These are phyloP conservation scores for Calameuta pallipes DNA, from an alignment of 2,888 invertebrate genomes.

Conservation along the genomic window DNA sequence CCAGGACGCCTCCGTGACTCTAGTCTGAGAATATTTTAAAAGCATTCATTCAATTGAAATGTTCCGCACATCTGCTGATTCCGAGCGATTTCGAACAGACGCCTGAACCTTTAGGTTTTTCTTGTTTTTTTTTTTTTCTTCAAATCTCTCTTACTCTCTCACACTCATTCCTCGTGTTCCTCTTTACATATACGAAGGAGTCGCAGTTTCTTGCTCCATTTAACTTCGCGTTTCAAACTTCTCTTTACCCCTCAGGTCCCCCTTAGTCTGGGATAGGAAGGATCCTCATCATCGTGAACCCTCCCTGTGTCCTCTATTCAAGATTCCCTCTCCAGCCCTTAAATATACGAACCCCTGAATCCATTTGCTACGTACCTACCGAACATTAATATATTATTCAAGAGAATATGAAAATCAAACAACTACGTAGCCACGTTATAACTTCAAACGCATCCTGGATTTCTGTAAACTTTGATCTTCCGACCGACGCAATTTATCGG, in stretches of 20 bases:
- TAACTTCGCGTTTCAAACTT: constrained; percentile 11
- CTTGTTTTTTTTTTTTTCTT: constrained; percentile 5
- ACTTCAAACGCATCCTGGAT: constrained; percentile 1
- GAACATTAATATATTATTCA: constrained; percentile 21
- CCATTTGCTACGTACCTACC: neutral
- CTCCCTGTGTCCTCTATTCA: constrained; percentile 1
- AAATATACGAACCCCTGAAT: neutral
- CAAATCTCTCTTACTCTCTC: neutral
- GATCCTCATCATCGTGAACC: neutral
- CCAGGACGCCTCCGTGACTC: neutral
- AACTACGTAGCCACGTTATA: neutral
- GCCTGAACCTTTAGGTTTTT: constrained; percentile 9
- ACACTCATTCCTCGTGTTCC: neutral
- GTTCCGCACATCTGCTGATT: constrained; percentile 17
- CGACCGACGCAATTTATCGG: constrained; percentile 2
- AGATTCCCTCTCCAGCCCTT: neutral
- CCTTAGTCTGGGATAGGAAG: constrained; percentile 9
- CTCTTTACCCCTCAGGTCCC: neutral
- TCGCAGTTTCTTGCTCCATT: constrained; percentile 26
- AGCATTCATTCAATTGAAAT: constrained; percentile 13
- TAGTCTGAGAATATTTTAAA: constrained; percentile 14
- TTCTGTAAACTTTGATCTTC: neutral
- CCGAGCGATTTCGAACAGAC: constrained; percentile 22
- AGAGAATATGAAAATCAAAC: constrained; percentile 5
- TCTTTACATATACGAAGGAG: constrained; percentile 7